A percentile compares a stretch with the other conserved stretches of the same genome.
phyloP scores from a whole-genome alignment of 2,797 vertebrate species.

The Sebastes itinus region DNA sequence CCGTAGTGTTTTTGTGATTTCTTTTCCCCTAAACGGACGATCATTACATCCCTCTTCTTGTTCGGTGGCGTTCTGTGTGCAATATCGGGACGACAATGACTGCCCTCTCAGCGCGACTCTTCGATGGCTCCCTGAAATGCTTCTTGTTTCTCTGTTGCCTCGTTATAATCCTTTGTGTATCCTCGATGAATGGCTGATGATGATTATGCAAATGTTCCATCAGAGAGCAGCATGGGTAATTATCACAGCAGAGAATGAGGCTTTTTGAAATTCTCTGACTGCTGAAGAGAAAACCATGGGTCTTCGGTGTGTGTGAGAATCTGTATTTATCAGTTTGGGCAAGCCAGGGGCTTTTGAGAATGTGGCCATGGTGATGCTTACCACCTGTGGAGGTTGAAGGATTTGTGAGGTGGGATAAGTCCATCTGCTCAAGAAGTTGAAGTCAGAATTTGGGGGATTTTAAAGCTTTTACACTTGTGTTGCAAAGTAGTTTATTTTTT shows the following conservation, averaged over 20 bases:
- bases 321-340: constrained; percentile 29
- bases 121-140: constrained; percentile 72
- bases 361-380: constrained; percentile 33
- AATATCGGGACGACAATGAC: constrained; percentile 48
- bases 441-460: neutral
- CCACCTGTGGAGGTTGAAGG: neutral
- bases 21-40: constrained; percentile 2
- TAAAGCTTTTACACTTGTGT: neutral
- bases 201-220: constrained; percentile 85
- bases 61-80: constrained; percentile 37
- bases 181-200: constrained; percentile 83
- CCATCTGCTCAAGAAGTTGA: constrained; percentile 1
- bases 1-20: constrained; percentile 6
- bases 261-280: constrained; percentile 76
- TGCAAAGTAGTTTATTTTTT: neutral
- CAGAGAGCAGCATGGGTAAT: constrained; percentile 84
- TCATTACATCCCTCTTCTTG: constrained; percentile 35
- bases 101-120: constrained; percentile 59
- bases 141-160: constrained; percentile 82
- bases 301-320: constrained; percentile 21
- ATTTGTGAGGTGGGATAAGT: constrained; percentile 16
- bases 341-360: constrained; percentile 3
- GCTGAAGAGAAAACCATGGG: constrained; percentile 60
- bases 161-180: constrained; percentile 85
- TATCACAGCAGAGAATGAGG: constrained; percentile 80